Conservation (phyloP, 2,797 vertebrate genomes). For the Aphelocoma californica region DNA sequence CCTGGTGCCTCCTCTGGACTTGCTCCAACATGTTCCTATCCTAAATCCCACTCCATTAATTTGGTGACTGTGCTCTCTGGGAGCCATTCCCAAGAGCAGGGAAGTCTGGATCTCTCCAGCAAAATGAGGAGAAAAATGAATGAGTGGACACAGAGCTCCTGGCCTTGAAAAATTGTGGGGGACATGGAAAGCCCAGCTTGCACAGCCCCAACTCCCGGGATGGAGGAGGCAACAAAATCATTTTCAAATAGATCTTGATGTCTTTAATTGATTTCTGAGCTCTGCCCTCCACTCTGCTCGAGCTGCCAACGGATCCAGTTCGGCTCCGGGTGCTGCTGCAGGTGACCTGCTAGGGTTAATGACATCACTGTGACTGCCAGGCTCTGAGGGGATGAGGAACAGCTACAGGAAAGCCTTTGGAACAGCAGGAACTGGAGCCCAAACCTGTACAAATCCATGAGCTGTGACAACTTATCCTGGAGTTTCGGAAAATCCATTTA, state of each 20-base stretch:
- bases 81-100: neutral
- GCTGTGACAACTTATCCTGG: neutral
- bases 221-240: neutral
- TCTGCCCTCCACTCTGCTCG: neutral
- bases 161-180: neutral
- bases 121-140: neutral
- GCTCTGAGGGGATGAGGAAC: neutral
- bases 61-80: neutral
- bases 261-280: constrained; percentile 6
- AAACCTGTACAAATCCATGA: neutral
- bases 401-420: neutral
- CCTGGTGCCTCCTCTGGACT: neutral
- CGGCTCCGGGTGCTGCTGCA: neutral
- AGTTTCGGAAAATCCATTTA: neutral
- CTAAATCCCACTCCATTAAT: neutral
- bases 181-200: neutral
- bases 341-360: neutral
- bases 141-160: neutral
- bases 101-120: neutral
- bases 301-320: neutral
- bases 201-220: neutral
- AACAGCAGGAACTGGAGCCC: neutral
- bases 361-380: neutral
- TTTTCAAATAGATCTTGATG: neutral
- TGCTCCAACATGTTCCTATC: neutral